Conservation (phyloP, 2,888 invertebrate species). For the Tiliacea citrago region DNA sequence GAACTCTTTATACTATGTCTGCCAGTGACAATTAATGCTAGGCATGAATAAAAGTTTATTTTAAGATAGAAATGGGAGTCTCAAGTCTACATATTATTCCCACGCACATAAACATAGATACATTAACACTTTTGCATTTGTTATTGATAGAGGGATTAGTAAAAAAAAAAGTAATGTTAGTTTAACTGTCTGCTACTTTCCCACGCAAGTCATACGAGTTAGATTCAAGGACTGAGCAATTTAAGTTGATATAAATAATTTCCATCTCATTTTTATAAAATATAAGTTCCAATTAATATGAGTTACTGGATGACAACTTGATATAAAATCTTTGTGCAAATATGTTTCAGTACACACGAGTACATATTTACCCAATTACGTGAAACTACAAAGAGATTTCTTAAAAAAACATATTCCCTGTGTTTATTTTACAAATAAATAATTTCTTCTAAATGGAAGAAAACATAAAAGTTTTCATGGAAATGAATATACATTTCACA, state of each 20-base stretch:
- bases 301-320: background rate
- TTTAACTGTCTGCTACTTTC: background rate
- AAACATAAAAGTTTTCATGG: background rate
- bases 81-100: background rate
- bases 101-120: background rate
- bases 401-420: background rate
- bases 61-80: background rate
- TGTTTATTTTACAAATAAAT: background rate
- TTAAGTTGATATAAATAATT: background rate
- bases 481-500: background rate
- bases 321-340: background rate
- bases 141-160: no score
- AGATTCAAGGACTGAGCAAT: background rate
- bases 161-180: background rate
- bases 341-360: background rate
- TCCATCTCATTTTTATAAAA: background rate
- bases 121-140: no score
- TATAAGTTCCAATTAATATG: background rate
- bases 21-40: no score
- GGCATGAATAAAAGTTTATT: background rate
- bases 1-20: background rate
- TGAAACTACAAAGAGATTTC: background rate
- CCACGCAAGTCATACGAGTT: background rate
- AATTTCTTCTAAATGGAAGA: background rate
- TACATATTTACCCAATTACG: background rate